Percentiles rank a stretch among this genome's conserved stretches.
Evolutionary conservation across 2,797 vertebrate genomes (phyloP).

Genomic region (Chromobotia macracanthus): DNA sequence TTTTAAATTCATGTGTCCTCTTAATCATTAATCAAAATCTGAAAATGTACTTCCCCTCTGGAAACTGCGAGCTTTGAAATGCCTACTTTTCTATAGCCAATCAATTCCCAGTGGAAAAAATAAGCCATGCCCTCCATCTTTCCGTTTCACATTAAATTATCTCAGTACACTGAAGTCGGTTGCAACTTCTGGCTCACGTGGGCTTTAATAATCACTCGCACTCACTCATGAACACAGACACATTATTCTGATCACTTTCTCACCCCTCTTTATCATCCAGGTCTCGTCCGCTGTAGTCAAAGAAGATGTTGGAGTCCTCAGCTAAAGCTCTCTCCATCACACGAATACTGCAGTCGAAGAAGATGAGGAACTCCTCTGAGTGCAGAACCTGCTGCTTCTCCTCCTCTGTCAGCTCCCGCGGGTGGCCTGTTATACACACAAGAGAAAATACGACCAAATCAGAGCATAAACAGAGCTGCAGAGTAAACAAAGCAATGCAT

Average conservation of each 20-base stretch:
- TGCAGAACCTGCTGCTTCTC: slow-evolving; percentile 95
- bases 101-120: too few relatives aligned
- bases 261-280: slow-evolving; percentile 95
- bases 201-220: too few relatives aligned
- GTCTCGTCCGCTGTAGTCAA: slow-evolving; percentile 91
- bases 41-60: too few relatives aligned
- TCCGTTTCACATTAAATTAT: too few relatives aligned
- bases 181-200: too few relatives aligned
- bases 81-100: too few relatives aligned
- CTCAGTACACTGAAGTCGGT: too few relatives aligned
- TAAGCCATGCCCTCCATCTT: too few relatives aligned
- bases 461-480: slow-evolving; percentile 41
- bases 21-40: too few relatives aligned
- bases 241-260: slow-evolving; percentile 52
- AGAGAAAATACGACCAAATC: slow-evolving; percentile 27
- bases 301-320: slow-evolving; percentile 92
- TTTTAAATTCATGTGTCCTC: too few relatives aligned
- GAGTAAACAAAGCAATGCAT: slow-evolving; percentile 46
- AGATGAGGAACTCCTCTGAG: slow-evolving; percentile 95
- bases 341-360: slow-evolving; percentile 94
- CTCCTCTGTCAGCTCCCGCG: slow-evolving; percentile 92
- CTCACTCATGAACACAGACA: too few relatives aligned
- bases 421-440: slow-evolving; percentile 74
- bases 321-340: slow-evolving; percentile 94
- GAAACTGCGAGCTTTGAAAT: too few relatives aligned